Base-by-base conservation (phyloP, 2,113 vertebrate genomes). In the Nannobrachium achirus region DNA sequence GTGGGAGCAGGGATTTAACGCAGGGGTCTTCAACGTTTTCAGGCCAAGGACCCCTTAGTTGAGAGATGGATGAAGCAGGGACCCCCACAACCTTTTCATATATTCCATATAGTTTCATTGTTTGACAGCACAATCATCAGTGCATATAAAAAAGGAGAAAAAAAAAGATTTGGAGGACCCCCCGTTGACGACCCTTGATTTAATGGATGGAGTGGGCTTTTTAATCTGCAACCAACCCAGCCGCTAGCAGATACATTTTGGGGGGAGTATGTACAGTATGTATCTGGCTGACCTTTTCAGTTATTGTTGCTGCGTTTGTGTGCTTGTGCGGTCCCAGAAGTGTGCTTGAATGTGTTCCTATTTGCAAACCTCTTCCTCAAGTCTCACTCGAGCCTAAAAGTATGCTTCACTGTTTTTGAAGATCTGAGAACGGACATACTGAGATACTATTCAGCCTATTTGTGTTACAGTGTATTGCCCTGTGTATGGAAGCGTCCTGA, bases 261-360 rank as follows among this genome's bases (percentile, higher is more conserved):
- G 18, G 11, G 19, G 10, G 8, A 25, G 4, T 20, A 8, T 25
- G 9, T 19, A 7, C 62, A 58, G 49, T 9, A 52, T 52, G 9
- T 53, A 19, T 18, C 51, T 53, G 51, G 51, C 51, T 16, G 51
- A 53, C 51, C 19, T 18, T 53, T 53, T 53, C 51, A 53, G 18
- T 10, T 10, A 19, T 19, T 53, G 15, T 53, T 50, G 20, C 72
- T 78, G 56, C n/a, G n/a, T n/a, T n/a, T 81, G 16, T 1, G 39
- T 68, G 46, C 0, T n/a, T 14, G 6, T 52, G 51, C 7, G 40
- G 61, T 62, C 66, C 66, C 48, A 44, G 44, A 67, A 50, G 19
- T 59, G 16, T 59, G 20, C 69, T 63, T 63, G 41, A 62, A 19
- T 72, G 39, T 41, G 64, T 63, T 78, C 71, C 48, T 76, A 10